These are phyloP conservation scores for Patiria miniata DNA, from an alignment of 35 echinoderm and acorn worm species.

Conservation along the genomic window DNA sequence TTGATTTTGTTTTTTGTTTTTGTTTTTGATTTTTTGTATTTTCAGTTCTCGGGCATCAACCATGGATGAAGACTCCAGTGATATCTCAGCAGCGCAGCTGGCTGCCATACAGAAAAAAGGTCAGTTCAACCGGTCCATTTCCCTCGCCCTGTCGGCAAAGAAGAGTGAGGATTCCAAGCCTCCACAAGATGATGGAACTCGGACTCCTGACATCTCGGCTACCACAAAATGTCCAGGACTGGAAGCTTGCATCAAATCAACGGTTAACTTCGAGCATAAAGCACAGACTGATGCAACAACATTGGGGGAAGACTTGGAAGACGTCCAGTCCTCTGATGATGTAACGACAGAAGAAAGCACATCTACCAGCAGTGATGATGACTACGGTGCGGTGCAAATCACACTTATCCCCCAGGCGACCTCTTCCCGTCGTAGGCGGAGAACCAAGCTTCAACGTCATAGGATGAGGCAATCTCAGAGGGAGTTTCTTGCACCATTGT, in stretches of 20 bases:
- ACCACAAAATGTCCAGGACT: no score
- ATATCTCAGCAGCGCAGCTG: neutral
- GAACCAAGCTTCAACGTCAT: neutral
- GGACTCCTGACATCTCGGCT: no score
- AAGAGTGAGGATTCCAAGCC: neutral
- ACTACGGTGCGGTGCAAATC: neutral
- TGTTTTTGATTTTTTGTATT: no score
- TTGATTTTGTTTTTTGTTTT: no score
- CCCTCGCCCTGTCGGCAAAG: neutral
- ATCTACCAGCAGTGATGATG: neutral
- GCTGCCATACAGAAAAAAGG: conserved; percentile 9
- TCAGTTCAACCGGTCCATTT: neutral
- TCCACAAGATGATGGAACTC: no score
- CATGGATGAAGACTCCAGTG: conserved; percentile 6
- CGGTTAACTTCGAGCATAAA: no score
- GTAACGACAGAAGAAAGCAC: neutral
- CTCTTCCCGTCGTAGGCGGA: neutral
- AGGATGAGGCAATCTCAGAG: neutral
- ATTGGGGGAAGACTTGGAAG: no score
- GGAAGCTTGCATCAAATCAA: no score
- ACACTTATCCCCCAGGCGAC: neutral
- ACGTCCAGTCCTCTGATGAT: neutral
- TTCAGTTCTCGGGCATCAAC: neutral
- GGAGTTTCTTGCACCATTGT: neutral
- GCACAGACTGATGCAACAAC: no score